Base-by-base conservation (phyloP, 2,797 vertebrate genomes). In the Pelodytes ibericus region DNA sequence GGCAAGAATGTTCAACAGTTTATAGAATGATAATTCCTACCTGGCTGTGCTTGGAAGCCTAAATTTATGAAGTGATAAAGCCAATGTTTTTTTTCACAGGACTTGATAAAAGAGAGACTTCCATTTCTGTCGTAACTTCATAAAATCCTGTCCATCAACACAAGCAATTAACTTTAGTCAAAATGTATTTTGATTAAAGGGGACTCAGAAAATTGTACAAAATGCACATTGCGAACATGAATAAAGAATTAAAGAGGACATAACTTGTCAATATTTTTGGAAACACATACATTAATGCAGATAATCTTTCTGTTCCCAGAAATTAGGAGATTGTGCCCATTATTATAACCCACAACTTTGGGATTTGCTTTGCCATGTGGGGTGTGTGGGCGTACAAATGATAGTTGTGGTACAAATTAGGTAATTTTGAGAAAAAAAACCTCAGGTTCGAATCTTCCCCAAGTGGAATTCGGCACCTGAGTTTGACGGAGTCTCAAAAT, bases 1-100 rank as follows among this genome's bases (percentile, higher is more conserved):
- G 86, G 89, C 89, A 81, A 73, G 81, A 77, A 85, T 71, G 22
- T 85, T 80, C 83, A 86, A 84, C 86, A 87, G 84, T 82, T 82
- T 84, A 86, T 86, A 85, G 86, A 84, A 83, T 84, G 82, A 80
- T 81, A 85, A 81, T 84, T 83, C 82, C 67, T 0, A 71, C 75
- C 81, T 82, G 58, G 80, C 83, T 75, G 80, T 77, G 70, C 83
- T 73, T 81, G 80, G 64, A 77, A 84, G 60, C 64, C 61, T 63
- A 82, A 83, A 77, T 78, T 83, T 84, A 81, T 82, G 73, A 77
- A 76, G 80, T 72, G 71, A 56, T 44, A 76, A 76, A 71, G 36
- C 47, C 31, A 36, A 13, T 49, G 51, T 49, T 58, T 49, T 26
- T 71, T 65, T 77, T 51, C 24, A 33, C 51, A 2, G 0, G 78